Percentiles rank a stretch among this genome's conserved stretches.
Conservation (phyloP, 2,888 invertebrate genomes). For the Clostera curtula region DNA sequence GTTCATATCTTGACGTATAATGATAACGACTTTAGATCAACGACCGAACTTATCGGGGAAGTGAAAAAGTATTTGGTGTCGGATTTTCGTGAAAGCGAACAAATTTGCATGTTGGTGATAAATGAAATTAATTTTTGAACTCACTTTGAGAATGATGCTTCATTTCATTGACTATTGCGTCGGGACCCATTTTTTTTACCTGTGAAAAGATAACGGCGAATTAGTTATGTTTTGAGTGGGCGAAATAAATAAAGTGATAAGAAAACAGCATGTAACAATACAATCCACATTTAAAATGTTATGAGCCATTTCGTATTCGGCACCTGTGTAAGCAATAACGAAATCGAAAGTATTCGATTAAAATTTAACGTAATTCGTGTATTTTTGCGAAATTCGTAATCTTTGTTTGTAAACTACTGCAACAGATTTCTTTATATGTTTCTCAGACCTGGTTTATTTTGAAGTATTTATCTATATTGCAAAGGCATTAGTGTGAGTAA, state of each 20-base stretch:
- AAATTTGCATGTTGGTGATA: slow-evolving; percentile 21
- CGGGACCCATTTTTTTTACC: slow-evolving; percentile 42
- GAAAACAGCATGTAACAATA: slow-evolving; percentile 1
- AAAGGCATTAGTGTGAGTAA: too few species aligned
- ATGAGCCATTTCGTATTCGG: too few species aligned
- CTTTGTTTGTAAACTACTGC: too few species aligned
- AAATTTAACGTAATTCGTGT: too few species aligned
- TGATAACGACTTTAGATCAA: slow-evolving; percentile 26
- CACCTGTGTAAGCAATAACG: too few species aligned
- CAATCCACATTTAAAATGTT: too few species aligned
- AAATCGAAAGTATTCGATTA: too few species aligned
- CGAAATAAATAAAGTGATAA: not conserved
- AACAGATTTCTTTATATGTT: too few species aligned
- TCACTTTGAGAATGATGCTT: slow-evolving; percentile 33
- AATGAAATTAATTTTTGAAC: slow-evolving; percentile 25
- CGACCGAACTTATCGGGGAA: slow-evolving; percentile 25
- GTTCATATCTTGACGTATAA: slow-evolving; percentile 15
- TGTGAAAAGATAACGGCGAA: slow-evolving; percentile 34
- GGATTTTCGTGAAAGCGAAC: slow-evolving; percentile 16
- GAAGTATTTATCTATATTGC: too few species aligned
- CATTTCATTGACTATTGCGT: slow-evolving; percentile 30
- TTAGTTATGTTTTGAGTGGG: not conserved
- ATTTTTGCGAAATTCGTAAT: too few species aligned
- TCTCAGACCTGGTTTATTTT: too few species aligned
- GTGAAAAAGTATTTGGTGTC: slow-evolving; percentile 10